Percentiles rank a stretch among this genome's conserved stretches.
These are phyloP conservation scores for Phyllotreta cruciferae DNA, from an alignment of 2,888 invertebrate species.

Conservation along the genomic window DNA sequence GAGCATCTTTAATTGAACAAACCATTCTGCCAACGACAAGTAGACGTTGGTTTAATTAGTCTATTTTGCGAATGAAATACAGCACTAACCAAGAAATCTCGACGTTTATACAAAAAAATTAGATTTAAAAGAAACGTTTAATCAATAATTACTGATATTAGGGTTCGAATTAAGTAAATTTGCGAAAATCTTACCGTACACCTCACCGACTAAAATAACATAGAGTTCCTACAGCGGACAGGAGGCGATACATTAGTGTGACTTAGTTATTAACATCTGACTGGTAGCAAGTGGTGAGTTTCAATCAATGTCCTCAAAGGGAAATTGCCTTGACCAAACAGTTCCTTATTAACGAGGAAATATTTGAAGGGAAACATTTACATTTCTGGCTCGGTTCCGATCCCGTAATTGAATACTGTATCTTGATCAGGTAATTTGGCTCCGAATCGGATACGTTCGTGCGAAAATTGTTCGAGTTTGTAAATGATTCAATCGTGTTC, in stretches of 20 bases:
- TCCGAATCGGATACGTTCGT: background rate
- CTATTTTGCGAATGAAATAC: too few relatives aligned
- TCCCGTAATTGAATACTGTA: conserved; percentile 36
- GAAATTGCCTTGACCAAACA: conserved; percentile 46
- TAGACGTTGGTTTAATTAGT: too few relatives aligned
- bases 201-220: conserved; percentile 26
- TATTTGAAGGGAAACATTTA: conserved; percentile 39
- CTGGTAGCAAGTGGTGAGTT: conserved; percentile 43
- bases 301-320: conserved; percentile 48
- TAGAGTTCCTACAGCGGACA: conserved; percentile 40
- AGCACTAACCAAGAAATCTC: too few relatives aligned
- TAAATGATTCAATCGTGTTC: too few relatives aligned
- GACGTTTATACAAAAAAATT: background rate
- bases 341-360: conserved; percentile 41
- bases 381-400: conserved; percentile 36
- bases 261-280: conserved; percentile 48
- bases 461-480: conserved; percentile 2
- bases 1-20: too few relatives aligned
- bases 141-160: too few relatives aligned
- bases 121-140: background rate
- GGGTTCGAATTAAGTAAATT: background rate
- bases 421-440: conserved; percentile 31
- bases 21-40: too few relatives aligned
- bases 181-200: background rate
- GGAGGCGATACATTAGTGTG: conserved; percentile 47